Evolutionary conservation across 2,888 invertebrate genomes (phyloP).

Genomic region (Acanthosoma haemorrhoidale): DNA sequence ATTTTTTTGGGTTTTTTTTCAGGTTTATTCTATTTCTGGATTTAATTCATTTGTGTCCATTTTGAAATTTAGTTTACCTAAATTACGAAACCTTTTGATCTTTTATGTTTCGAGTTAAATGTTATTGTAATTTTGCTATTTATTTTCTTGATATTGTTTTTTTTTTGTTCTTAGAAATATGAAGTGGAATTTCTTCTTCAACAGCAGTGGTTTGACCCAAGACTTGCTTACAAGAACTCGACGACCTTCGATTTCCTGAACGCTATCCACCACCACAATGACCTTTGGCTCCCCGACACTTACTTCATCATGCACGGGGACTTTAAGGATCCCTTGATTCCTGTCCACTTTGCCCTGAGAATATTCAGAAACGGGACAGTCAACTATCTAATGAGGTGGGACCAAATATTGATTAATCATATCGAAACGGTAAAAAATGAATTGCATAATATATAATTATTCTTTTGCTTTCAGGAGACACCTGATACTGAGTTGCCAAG

Average conservation of each 20-base stretch:
- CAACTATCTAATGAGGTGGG: constrained; percentile 83
- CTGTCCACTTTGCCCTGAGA: constrained; percentile 86
- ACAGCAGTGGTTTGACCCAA: constrained; percentile 89
- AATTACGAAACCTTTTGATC: no score
- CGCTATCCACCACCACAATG: constrained; percentile 86
- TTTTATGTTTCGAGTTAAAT: no score
- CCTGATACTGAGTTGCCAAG: constrained; percentile 87
- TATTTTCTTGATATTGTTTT: no score
- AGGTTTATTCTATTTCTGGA: no score
- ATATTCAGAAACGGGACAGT: constrained; percentile 91
- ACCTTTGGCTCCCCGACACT: constrained; percentile 90
- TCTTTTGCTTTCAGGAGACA: constrained; percentile 61
- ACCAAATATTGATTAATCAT: no score
- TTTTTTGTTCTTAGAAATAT: constrained; percentile 69
- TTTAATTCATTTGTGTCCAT: no score
- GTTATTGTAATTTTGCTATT: no score
- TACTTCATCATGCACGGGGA: constrained; percentile 96
- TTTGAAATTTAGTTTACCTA: no score
- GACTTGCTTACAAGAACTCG: constrained; percentile 81
- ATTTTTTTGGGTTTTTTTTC: no score
- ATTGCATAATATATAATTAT: constrained; percentile 11
- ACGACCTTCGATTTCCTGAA: constrained; percentile 83
- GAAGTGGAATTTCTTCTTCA: constrained; percentile 91
- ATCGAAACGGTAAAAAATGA: no score
- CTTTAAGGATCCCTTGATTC: constrained; percentile 89